Evolutionary conservation across 2,888 invertebrate genomes (phyloP).

Genomic region (Abrostola tripartita): DNA sequence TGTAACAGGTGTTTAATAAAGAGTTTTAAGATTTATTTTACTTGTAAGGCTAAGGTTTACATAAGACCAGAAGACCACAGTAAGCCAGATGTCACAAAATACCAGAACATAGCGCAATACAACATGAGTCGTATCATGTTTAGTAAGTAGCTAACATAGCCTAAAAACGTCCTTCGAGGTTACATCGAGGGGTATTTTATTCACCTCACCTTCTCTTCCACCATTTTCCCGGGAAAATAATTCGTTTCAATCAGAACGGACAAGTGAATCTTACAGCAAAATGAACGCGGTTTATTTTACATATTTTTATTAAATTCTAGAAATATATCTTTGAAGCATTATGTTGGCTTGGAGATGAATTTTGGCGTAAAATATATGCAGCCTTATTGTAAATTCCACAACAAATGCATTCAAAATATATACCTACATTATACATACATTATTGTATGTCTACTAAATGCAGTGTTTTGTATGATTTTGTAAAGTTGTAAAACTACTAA

Average conservation of each 20-base stretch:
- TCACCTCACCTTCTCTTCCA: conserved; percentile 23
- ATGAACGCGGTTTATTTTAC: conserved; percentile 43
- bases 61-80: too few relatives aligned
- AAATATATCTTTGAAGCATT: conserved; percentile 20
- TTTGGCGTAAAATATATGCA: conserved; percentile 1
- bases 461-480: too few relatives aligned
- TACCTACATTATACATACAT: too few relatives aligned
- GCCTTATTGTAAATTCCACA: conserved; percentile 1
- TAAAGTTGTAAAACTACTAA: too few relatives aligned
- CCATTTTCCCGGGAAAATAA: conserved; percentile 44
- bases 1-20: too few relatives aligned
- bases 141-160: neutral
- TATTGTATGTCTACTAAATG: too few relatives aligned
- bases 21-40: too few relatives aligned
- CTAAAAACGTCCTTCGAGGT: neutral
- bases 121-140: neutral
- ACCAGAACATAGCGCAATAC: neutral
- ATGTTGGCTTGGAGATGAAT: conserved; percentile 1
- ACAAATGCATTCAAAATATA: neutral
- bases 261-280: conserved; percentile 44
- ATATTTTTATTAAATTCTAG: conserved; percentile 46
- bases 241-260: conserved; percentile 47
- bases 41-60: too few relatives aligned
- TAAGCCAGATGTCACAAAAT: too few relatives aligned
- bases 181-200: conserved; percentile 31